These are phyloP conservation scores for Heliornis fulica DNA, from an alignment of 2,113 vertebrate species.

Conservation along the genomic window DNA sequence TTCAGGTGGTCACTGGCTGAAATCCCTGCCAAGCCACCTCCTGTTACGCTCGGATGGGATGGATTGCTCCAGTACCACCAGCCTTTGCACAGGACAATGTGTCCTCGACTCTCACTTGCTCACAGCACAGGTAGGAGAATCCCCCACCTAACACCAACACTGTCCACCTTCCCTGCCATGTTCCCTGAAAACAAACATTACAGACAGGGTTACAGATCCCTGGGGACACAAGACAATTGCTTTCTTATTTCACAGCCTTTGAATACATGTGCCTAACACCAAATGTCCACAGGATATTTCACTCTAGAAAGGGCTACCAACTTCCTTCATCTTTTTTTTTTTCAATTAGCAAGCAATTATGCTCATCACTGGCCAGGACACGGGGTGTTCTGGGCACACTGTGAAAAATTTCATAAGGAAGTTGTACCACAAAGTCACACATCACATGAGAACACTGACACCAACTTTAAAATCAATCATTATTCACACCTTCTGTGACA, in stretches of 20 bases:
- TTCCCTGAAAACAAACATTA: neutral
- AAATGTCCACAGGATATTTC: neutral
- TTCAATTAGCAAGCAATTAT: neutral
- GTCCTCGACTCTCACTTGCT: neutral
- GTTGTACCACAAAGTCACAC: neutral
- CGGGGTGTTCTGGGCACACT: neutral
- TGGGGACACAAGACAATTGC: neutral
- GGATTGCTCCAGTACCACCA: neutral
- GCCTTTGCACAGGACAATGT: neutral
- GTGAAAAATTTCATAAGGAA: neutral
- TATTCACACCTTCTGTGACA: neutral
- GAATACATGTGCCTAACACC: neutral
- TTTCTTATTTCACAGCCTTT: neutral
- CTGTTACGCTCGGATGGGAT: neutral
- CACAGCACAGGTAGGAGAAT: accelerated
- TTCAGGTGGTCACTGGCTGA: neutral
- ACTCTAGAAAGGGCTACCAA: neutral
- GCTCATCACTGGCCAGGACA: neutral
- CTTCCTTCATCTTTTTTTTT: neutral
- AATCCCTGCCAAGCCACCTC: neutral
- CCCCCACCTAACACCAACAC: accelerated
- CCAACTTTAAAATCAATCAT: neutral
- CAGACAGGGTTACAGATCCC: neutral
- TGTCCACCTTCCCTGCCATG: neutral
- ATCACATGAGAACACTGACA: accelerated